Evolutionary conservation across 2,797 vertebrate species (phyloP).

Genomic region (Nyctalus aviator): DNA sequence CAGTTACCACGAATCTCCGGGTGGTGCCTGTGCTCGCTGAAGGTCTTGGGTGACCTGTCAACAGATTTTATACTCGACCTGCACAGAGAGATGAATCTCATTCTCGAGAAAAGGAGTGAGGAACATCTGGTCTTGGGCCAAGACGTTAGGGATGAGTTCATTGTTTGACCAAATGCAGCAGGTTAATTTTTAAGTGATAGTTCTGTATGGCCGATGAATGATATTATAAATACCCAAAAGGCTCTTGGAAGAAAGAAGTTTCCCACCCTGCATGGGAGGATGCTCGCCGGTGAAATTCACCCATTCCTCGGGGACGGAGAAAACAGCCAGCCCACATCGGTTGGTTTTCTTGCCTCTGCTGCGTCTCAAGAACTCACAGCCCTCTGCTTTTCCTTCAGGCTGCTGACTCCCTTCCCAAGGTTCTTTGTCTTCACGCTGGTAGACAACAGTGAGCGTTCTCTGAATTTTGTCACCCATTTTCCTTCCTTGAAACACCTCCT

Average conservation of each 20-base stretch:
- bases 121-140: no score
- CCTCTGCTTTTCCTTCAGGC: neutral
- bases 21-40: neutral
- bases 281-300: neutral
- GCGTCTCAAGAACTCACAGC: neutral
- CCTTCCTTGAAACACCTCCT: neutral
- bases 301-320: neutral
- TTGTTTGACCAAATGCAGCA: no score
- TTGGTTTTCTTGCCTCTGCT: neutral
- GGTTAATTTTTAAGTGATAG: no score
- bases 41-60: neutral
- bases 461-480: neutral
- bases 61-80: neutral
- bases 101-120: neutral
- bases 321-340: neutral
- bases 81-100: neutral
- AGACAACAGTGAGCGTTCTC: neutral
- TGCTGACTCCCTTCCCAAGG: neutral
- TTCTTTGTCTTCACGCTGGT: neutral
- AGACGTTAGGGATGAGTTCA: no score
- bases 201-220: no score
- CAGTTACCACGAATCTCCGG: neutral
- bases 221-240: no score
- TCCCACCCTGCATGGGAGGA: no score
- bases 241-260: no score